These are phyloP conservation scores for Eilema caniola DNA, from an alignment of 2,888 invertebrate genomes.

Conservation along the genomic window DNA sequence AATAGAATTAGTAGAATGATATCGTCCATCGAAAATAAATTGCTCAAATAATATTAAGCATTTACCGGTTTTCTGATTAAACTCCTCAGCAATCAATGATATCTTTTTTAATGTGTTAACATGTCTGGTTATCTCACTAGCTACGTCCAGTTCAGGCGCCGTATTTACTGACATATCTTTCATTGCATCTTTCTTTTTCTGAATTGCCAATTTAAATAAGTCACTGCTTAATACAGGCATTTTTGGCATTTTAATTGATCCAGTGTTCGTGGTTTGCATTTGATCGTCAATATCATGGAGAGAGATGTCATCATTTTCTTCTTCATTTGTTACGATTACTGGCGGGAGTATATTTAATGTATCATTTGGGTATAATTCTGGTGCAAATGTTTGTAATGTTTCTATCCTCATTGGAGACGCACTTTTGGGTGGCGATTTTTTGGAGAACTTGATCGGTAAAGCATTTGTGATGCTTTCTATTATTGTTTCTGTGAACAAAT, in stretches of 20 bases:
- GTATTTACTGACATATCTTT: constrained; percentile 74
- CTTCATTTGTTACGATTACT: constrained; percentile 9
- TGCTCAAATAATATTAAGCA: not conserved
- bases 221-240: constrained; percentile 78
- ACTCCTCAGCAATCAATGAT: constrained; percentile 82
- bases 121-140: constrained; percentile 73
- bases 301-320: constrained; percentile 33
- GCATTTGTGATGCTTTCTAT: constrained; percentile 77
- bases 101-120: constrained; percentile 76
- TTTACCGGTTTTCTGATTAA: constrained; percentile 81
- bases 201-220: constrained; percentile 63
- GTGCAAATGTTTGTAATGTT: constrained; percentile 67
- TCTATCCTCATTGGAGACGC: constrained; percentile 71
- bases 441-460: constrained; percentile 71
- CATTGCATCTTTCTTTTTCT: constrained; percentile 49
- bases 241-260: constrained; percentile 71
- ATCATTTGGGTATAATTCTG: constrained; percentile 71
- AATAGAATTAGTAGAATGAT: too few relatives aligned
- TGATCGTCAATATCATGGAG: constrained; percentile 39
- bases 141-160: constrained; percentile 71
- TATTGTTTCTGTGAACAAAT: constrained; percentile 68
- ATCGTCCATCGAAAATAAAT: too few relatives aligned
- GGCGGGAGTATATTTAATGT: constrained; percentile 53
- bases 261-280: constrained; percentile 37
- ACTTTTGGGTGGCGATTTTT: constrained; percentile 59